Percentiles rank a stretch among this genome's conserved stretches.
phyloP scores from a whole-genome alignment of 2,113 vertebrate genomes.

The Tragulus kanchil region DNA sequence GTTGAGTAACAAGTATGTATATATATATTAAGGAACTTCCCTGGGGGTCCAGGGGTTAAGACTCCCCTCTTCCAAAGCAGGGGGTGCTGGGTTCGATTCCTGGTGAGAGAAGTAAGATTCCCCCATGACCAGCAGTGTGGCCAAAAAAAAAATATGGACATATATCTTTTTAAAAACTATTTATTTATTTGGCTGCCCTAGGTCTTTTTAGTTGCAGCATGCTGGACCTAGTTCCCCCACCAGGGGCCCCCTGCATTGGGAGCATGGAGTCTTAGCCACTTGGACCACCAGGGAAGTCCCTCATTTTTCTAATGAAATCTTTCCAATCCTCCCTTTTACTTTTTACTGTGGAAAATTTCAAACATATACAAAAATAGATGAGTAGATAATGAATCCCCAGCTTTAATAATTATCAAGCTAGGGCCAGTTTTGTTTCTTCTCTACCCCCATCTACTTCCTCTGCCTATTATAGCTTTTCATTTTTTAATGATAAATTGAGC shows the following conservation, averaged over 20 bases:
- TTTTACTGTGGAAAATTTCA: constrained; percentile 11
- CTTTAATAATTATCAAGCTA: neutral
- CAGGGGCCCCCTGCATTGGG: neutral
- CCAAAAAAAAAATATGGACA: neutral
- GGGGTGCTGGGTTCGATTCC: neutral
- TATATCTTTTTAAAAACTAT: neutral
- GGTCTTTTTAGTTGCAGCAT: neutral
- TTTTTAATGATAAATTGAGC: neutral
- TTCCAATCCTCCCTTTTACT: neutral
- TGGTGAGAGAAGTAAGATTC: neutral
- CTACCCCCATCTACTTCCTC: neutral
- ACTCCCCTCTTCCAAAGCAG: neutral
- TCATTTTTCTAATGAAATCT: constrained; percentile 30
- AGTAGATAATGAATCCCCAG: neutral
- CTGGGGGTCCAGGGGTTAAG: neutral
- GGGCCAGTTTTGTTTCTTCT: neutral
- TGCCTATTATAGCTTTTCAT: neutral
- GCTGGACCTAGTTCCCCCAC: neutral
- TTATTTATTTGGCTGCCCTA: neutral
- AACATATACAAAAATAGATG: neutral
- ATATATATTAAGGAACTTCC: neutral
- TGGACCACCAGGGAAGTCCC: neutral
- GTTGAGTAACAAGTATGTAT: neutral
- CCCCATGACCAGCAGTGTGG: neutral
- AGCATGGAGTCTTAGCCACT: neutral